A percentile compares a stretch with the other conserved stretches of the same genome.
Evolutionary conservation across 2,797 vertebrate genomes (phyloP).

Genomic region (Mionectes olivaceus): DNA sequence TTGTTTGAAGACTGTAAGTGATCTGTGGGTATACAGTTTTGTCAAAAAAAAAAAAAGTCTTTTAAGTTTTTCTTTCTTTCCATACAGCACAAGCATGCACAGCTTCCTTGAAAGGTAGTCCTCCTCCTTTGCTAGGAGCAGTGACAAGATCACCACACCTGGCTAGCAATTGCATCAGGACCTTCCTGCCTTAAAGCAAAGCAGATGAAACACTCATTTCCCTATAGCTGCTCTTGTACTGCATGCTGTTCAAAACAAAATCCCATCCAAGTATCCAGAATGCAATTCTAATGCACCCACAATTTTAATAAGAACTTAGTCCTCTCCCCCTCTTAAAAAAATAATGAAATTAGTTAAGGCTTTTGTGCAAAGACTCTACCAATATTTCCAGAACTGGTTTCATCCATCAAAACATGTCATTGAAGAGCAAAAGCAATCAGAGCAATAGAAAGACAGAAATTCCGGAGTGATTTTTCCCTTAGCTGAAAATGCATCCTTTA

Average conservation of each 20-base stretch:
- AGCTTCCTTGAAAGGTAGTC: constrained; percentile 31
- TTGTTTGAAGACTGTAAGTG: constrained; percentile 69
- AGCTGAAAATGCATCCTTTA: not conserved
- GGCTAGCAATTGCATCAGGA: not conserved
- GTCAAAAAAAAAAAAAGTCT: not conserved
- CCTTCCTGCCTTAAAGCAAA: not conserved
- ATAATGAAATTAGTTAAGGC: not conserved
- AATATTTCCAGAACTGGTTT: not conserved
- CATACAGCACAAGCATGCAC: not conserved
- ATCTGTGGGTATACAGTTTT: constrained; percentile 50
- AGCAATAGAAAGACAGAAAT: not conserved
- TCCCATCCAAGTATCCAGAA: not conserved
- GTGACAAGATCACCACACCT: constrained; percentile 48
- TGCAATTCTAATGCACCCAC: not conserved
- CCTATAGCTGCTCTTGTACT: not conserved
- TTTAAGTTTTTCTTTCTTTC: constrained; percentile 62
- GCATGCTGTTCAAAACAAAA: not conserved
- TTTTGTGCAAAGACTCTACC: not conserved
- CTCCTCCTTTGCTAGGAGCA: constrained; percentile 24
- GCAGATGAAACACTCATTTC: not conserved
- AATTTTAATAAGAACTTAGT: not conserved
- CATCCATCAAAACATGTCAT: not conserved
- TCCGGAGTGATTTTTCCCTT: not conserved
- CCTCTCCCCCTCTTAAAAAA: not conserved
- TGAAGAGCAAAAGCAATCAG: constrained; percentile 6